Base-by-base conservation (phyloP, 2,888 invertebrate species). In the Pomacea canaliculata region DNA sequence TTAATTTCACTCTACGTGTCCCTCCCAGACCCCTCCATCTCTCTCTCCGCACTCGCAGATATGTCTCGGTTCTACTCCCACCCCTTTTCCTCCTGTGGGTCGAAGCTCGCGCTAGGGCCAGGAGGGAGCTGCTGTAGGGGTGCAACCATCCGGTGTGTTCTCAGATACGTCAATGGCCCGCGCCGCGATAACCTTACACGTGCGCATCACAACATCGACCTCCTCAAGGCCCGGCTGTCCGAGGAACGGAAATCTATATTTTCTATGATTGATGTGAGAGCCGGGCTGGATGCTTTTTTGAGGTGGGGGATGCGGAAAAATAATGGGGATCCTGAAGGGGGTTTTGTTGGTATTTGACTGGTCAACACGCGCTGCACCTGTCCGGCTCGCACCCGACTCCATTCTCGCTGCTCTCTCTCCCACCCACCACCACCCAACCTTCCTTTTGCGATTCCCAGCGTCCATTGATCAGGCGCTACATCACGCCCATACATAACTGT, bases 221-320 rank as follows among this genome's bases (percentile, higher is more conserved):
- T 56, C 51, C 10, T 10, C 51, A 37, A 60, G 49, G 23, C 19
- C 7, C 19, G 23, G 49, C 48, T 23, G 19, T 60, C 10, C 23
- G 49, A 48, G 65, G 59, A 23, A 70, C 19, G 59, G 27, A 70
- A 65, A 63, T 72, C 63, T 72, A 65, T 72, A 72, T 72, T 49
- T 70, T 71, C 46, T 71, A 71, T 71, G 71, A 71, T 71, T 62
- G 71, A 71, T 62, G 71, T 71, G 71, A 62, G 71, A 71, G 46
- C 63, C 19, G 46, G 23, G 46, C 7, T 62, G 27, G 60, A 60
- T 71, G 71, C 63, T 70, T 18, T 46, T 70, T 16, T 27, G 37
- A 48, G 18, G 48, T 12, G 16, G 19, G n/a, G 51, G 16, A n/a
- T n/a, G n/a, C 18, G 27, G 27, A 68, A 68, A 68, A 68, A 68